A percentile compares a stretch with the other conserved stretches of the same genome.
These are phyloP conservation scores for Selene dorsalis DNA, from an alignment of 2,797 vertebrate genomes.

Conservation along the genomic window DNA sequence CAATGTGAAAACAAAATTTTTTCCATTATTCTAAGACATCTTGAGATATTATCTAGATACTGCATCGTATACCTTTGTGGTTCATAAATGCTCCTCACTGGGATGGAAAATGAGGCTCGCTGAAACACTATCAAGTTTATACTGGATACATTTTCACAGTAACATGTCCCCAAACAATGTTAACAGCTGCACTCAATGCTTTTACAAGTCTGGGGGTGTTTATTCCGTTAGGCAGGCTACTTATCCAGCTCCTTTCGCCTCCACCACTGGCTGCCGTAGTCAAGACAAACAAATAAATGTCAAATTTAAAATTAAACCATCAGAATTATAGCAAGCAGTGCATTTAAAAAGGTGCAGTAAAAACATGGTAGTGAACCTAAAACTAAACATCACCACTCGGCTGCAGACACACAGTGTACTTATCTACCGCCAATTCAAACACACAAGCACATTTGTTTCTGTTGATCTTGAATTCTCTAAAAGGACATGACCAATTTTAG, in stretches of 20 bases:
- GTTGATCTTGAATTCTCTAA: slow-evolving; percentile 44
- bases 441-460: slow-evolving; percentile 36
- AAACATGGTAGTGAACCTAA: background rate
- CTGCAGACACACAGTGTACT: background rate
- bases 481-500: slow-evolving; percentile 45
- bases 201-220: slow-evolving; percentile 10
- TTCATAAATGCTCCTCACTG: background rate
- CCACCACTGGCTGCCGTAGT: background rate
- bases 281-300: slow-evolving; percentile 22
- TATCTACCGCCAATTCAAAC: background rate
- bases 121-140: slow-evolving; percentile 1
- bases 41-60: background rate
- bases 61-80: background rate
- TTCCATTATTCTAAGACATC: background rate
- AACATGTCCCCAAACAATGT: background rate
- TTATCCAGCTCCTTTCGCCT: background rate
- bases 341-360: background rate
- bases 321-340: slow-evolving; percentile 4
- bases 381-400: slow-evolving; percentile 4
- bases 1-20: background rate
- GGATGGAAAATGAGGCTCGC: background rate
- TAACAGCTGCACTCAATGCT: background rate
- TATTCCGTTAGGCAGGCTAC: background rate
- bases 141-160: background rate
- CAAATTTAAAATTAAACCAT: slow-evolving; percentile 13